Percentiles rank a stretch among this genome's conserved stretches.
Conservation (phyloP, 2,113 vertebrate genomes). For the Polypterus senegalus region DNA sequence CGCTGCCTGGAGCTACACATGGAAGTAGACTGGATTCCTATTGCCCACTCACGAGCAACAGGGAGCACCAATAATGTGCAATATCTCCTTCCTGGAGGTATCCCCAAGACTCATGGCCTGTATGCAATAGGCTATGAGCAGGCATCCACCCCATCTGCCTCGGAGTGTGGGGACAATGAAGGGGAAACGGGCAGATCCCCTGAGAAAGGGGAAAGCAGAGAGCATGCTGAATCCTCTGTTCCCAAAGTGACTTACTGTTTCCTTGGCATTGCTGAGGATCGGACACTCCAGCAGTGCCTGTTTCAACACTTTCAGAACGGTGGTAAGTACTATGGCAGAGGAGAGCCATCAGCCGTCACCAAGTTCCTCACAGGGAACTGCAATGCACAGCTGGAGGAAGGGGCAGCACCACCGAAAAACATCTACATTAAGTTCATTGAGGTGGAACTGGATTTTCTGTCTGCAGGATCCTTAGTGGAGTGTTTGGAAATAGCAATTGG, state of each 20-base stretch:
- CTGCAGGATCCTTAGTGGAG: slow-evolving; percentile 89
- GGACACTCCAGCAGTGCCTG: slow-evolving; percentile 86
- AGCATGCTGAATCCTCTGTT: slow-evolving; percentile 29
- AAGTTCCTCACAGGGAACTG: slow-evolving; percentile 86
- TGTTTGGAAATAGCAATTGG: slow-evolving; percentile 94
- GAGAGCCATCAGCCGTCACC: slow-evolving; percentile 70
- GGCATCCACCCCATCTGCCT: slow-evolving; percentile 31
- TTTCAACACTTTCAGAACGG: slow-evolving; percentile 88
- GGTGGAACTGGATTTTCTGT: slow-evolving; percentile 97
- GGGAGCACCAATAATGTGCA: slow-evolving; percentile 68
- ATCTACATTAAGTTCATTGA: slow-evolving; percentile 96
- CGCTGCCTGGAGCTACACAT: slow-evolving; percentile 90
- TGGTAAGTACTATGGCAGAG: slow-evolving; percentile 66
- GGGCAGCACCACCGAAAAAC: slow-evolving; percentile 44
- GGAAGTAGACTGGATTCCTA: slow-evolving; percentile 91
- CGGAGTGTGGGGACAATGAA: slow-evolving; percentile 31
- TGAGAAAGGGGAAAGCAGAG: slow-evolving; percentile 43
- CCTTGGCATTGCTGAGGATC: slow-evolving; percentile 84
- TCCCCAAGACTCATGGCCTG: slow-evolving; percentile 83
- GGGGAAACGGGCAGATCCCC: slow-evolving; percentile 28
- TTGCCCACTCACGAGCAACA: slow-evolving; percentile 65
- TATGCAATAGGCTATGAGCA: slow-evolving; percentile 85
- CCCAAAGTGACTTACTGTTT: slow-evolving; percentile 80
- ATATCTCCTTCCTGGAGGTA: slow-evolving; percentile 83
- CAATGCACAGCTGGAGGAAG: slow-evolving; percentile 36